Evolutionary conservation across 2,888 invertebrate genomes (phyloP).

Genomic region (Harpagoxenus sublaevis): DNA sequence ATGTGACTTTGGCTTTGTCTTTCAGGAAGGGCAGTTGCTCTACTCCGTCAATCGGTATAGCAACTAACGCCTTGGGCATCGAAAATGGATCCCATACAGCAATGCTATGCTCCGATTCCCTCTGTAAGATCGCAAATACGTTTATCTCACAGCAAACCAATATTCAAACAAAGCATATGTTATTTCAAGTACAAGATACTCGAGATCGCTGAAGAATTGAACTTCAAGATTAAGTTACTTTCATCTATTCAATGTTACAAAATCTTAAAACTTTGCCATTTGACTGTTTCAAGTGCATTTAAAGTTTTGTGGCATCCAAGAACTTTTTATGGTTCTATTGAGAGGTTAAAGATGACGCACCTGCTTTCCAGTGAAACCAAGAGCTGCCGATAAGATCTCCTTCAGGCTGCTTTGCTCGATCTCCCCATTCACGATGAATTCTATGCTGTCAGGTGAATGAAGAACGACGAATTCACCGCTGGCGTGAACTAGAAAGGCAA

Average conservation of each 20-base stretch:
- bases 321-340: neutral
- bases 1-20: constrained; percentile 85
- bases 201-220: neutral
- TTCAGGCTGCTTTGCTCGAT: constrained; percentile 89
- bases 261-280: neutral
- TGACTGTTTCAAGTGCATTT: neutral
- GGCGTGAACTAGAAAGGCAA: constrained; percentile 86
- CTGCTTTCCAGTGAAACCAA: constrained; percentile 92
- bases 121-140: constrained; percentile 56
- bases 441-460: constrained; percentile 90
- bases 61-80: constrained; percentile 91
- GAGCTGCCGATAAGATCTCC: constrained; percentile 91
- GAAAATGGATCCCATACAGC: constrained; percentile 91
- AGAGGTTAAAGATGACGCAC: constrained; percentile 83
- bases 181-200: neutral
- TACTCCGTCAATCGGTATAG: constrained; percentile 91
- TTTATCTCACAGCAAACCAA: neutral
- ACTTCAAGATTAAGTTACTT: neutral
- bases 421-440: constrained; percentile 90
- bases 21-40: constrained; percentile 79
- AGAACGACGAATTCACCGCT: constrained; percentile 91
- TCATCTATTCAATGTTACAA: neutral
- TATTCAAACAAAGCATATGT: neutral
- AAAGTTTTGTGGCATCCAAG: neutral
- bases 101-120: constrained; percentile 90